Percentiles rank a stretch among this genome's conserved stretches.
Evolutionary conservation across 2,888 invertebrate genomes (phyloP).

Genomic region (Protodeltote pygarga): DNA sequence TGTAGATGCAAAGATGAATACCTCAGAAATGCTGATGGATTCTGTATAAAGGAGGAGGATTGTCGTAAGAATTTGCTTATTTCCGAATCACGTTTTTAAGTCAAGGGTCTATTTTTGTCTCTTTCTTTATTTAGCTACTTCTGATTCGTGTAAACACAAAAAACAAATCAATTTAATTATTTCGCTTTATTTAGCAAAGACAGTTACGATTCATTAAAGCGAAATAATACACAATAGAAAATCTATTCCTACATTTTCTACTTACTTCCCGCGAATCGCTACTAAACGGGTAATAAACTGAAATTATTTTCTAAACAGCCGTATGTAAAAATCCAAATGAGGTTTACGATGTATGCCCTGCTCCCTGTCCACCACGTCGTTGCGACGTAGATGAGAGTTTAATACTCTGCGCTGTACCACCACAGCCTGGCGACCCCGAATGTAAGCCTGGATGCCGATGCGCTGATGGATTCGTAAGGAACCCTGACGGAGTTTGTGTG

Average conservation of each 20-base stretch:
- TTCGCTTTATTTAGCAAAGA: too few relatives aligned
- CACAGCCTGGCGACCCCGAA: conserved; percentile 30
- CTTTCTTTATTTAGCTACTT: too few relatives aligned
- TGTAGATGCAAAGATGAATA: conserved; percentile 27
- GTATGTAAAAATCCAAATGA: conserved; percentile 46
- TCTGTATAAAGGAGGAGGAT: conserved; percentile 11
- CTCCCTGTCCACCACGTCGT: conserved; percentile 43
- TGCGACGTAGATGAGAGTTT: conserved; percentile 45
- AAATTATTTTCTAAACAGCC: too few relatives aligned
- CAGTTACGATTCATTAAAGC: too few relatives aligned
- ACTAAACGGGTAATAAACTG: too few relatives aligned
- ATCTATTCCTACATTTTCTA: too few relatives aligned
- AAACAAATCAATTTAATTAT: too few relatives aligned
- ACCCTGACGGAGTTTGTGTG: conserved; percentile 48
- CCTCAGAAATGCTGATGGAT: conserved; percentile 9
- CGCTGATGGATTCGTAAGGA: conserved; percentile 43
- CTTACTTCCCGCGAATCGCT: too few relatives aligned
- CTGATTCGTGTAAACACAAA: too few relatives aligned
- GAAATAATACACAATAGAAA: too few relatives aligned
- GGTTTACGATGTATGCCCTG: conserved; percentile 49
- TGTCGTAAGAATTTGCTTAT: conserved; percentile 22
- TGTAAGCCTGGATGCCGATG: conserved; percentile 50
- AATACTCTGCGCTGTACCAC: conserved; percentile 34
- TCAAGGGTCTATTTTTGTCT: too few relatives aligned
- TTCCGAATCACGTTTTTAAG: too few relatives aligned